phyloP scores from a whole-genome alignment of 1,140 invertebrate genomes.

The Microplitis demolitor region DNA sequence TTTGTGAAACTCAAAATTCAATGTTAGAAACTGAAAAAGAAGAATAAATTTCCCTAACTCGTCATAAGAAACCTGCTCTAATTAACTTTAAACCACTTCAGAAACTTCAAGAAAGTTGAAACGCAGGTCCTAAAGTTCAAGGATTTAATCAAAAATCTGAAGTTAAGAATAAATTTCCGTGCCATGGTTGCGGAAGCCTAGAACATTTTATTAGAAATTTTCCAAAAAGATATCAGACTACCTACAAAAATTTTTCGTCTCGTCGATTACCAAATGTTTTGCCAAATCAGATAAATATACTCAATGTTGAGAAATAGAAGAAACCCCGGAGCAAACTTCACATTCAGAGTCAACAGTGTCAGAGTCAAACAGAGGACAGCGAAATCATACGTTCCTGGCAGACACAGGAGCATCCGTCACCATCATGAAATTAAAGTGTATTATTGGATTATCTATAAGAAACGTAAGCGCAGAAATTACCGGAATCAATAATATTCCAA shows the following conservation, averaged over 20 bases:
- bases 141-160: background rate
- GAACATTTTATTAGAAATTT: constrained; percentile 14
- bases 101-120: no score
- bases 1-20: no score
- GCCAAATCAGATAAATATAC: constrained; percentile 3
- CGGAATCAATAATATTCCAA: constrained; percentile 14
- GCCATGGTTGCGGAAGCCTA: background rate
- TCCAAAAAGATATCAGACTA: background rate
- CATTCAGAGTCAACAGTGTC: background rate
- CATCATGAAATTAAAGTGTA: constrained; percentile 11
- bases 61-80: no score
- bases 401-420: constrained; percentile 13
- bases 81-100: no score
- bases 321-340: constrained; percentile 14
- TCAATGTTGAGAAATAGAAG: constrained; percentile 7
- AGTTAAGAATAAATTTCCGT: background rate
- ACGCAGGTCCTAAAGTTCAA: no score
- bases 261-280: background rate
- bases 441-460: background rate
- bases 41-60: no score
- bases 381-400: constrained; percentile 11
- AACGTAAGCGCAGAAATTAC: background rate
- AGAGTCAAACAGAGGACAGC: constrained; percentile 18
- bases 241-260: background rate
- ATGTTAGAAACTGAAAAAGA: no score